A percentile compares a stretch with the other conserved stretches of the same genome.
phyloP scores from a whole-genome alignment of 2,888 invertebrate genomes.

The Athetis lepigone region DNA sequence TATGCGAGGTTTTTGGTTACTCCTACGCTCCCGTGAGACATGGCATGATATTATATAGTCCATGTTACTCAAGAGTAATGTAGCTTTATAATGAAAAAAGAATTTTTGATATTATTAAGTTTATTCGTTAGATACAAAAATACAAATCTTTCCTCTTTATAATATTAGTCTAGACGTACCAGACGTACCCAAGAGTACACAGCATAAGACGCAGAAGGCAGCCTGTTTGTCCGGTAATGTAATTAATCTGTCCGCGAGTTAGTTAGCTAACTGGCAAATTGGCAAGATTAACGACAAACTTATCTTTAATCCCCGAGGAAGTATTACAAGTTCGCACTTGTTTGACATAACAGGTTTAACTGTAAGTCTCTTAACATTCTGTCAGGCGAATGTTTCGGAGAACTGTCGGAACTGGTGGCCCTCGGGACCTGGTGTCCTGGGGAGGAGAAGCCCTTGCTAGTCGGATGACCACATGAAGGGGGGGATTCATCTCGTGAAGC shows the following conservation, averaged over 20 bases:
- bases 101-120: too few species aligned
- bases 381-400: slow-evolving; percentile 19
- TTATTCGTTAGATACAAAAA: too few species aligned
- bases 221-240: slow-evolving; percentile 9
- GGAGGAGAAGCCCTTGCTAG: not conserved
- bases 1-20: too few species aligned
- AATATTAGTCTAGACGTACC: too few species aligned
- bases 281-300: slow-evolving; percentile 39
- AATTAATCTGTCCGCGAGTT: slow-evolving; percentile 39
- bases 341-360: slow-evolving; percentile 55
- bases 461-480: too few species aligned
- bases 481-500: too few species aligned
- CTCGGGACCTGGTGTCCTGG: slow-evolving; percentile 21
- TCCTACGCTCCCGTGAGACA: too few species aligned
- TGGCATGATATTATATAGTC: too few species aligned
- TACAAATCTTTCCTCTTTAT: too few species aligned
- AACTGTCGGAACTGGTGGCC: not conserved
- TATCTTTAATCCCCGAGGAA: slow-evolving; percentile 44
- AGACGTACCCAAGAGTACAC: too few species aligned
- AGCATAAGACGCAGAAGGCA: not conserved
- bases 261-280: slow-evolving; percentile 32
- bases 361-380: slow-evolving; percentile 42
- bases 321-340: slow-evolving; percentile 48
- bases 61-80: too few species aligned
- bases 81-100: too few species aligned